These are phyloP conservation scores for Punctoribates punctum DNA, from an alignment of 2,888 invertebrate genomes.

Conservation along the genomic window DNA sequence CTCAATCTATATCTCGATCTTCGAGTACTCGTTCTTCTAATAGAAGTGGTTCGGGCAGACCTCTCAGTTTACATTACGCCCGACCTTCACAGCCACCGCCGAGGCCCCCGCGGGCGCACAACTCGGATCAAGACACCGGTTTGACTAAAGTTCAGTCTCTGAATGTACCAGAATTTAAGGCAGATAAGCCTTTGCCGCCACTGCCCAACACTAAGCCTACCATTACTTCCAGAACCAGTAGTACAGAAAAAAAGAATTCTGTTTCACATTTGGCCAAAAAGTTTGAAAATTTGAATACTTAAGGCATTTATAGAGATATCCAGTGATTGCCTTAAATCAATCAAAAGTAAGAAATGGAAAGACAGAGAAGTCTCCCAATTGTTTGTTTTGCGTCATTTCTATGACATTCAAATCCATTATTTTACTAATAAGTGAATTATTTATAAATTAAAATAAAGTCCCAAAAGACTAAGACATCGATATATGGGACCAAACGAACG, in stretches of 20 bases:
- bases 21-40: conserved; percentile 34
- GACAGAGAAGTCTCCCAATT: too few relatives aligned
- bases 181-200: conserved; percentile 31
- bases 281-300: conserved; percentile 16
- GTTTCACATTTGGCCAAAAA: conserved; percentile 24
- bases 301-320: not conserved
- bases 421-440: too few relatives aligned
- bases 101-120: conserved; percentile 29
- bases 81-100: conserved; percentile 43
- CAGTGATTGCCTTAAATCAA: too few relatives aligned
- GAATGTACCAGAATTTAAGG: conserved; percentile 17
- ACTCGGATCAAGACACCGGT: not conserved
- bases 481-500: not conserved
- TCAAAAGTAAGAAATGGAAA: too few relatives aligned
- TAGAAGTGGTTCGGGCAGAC: not conserved
- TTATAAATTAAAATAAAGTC: too few relatives aligned
- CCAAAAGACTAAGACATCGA: too few relatives aligned
- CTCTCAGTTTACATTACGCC: not conserved
- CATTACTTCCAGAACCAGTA: not conserved
- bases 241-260: not conserved
- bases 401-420: too few relatives aligned
- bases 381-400: too few relatives aligned
- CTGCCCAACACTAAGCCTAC: not conserved
- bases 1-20: conserved; percentile 9
- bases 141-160: not conserved